Evolutionary conservation across 2,888 invertebrate genomes (phyloP), one percentile per base, ranked within the genome.

Genomic region (Aplocera efformata): DNA sequence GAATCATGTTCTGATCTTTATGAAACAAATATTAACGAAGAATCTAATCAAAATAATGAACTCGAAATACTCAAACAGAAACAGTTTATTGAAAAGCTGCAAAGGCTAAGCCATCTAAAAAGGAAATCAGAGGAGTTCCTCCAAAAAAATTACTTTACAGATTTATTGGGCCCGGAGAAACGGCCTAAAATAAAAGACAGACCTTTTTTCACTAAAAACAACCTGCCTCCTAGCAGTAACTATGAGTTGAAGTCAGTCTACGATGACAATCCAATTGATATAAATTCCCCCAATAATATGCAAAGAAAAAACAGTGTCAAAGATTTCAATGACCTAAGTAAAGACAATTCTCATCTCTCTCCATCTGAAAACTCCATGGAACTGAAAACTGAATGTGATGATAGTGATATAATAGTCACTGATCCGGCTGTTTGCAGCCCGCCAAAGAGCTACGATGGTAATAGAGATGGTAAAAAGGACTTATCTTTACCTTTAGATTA

Each of bases 121-220:
- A 76, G 88, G 50, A 89, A 86, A 67, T 88, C 88, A 3, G 85
- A 85, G 23, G 88, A 89, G 49, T 83, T 79, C 38, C 56, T 85
- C 11, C 82, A 84, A 50, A 85, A 81, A 56, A 82, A 73, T 46
- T 88, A 82, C 52, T 86, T 81, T 50, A 63, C 77, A 25, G 82
- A 81, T 23, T 51, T 80, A 37, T 43, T 77, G 25, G 79, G 72
- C 50, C 48, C 75, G 28, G 88, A 88, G 45, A 89, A 89, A 48
- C 74, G 78, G 52, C 66, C 72, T n/a, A 88, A 85, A 67, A 63
- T 72, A 24, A 79, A 74, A 61, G 88, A 88, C 10, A 85, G 79
- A 50, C 46, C 64, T 13, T 50, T 59, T 28, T 76, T 71, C 44
- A 77, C 57, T 52, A 72, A 72, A 48, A 61, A 56, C 30, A 77